Evolutionary conservation across 2,113 vertebrate genomes (phyloP), one percentile per base, ranked within the genome.

Genomic region (Pandion haliaetus): DNA sequence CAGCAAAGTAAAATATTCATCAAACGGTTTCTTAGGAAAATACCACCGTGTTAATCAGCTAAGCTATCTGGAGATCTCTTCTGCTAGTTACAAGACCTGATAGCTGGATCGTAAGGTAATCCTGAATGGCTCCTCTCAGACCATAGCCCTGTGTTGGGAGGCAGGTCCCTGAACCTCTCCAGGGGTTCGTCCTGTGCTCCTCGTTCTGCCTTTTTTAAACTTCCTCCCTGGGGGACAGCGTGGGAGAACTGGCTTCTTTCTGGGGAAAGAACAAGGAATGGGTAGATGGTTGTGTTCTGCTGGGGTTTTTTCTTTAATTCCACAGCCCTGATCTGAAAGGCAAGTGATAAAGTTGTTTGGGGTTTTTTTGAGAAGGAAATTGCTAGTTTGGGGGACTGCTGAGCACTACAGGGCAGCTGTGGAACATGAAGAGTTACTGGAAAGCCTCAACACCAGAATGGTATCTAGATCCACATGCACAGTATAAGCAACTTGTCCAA

Each of bases 401-500:
- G 49, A 63, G 34, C 34, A 10, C 54, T 26, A 15, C 52, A 26
- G 54, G 49, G 83, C 25, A 84, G 67, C 18, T 63, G 44, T 34
- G 80, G 44, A 34, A 34, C 1, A 0, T 3, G 38, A 42, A 13
- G 79, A 6, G 38, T 49, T 88, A 7, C n/a, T 55, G 50, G 29
- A 38, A 63, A 38, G 18, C 29, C 42, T 29, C 63, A 20, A 5
- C 59, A 34, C 34, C 65, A 52, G 26, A 29, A 8, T 52, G 36
- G 18, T 31, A 3, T 36, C 31, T 52, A 54, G 63, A 31, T 28
- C 19, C 1, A 0, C 6, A 45, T 24, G n/a, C 5, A 3, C 5
- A 34, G 28, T 7, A 1, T 12, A 38, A 67, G 18, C 70, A 50
- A 28, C 5, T 62, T 52, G 5, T 42, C 42, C 8, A 0, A 38